These are phyloP conservation scores for Malurus alboscapulatus DNA, from an alignment of 2,113 vertebrate species.

Conservation along the genomic window DNA sequence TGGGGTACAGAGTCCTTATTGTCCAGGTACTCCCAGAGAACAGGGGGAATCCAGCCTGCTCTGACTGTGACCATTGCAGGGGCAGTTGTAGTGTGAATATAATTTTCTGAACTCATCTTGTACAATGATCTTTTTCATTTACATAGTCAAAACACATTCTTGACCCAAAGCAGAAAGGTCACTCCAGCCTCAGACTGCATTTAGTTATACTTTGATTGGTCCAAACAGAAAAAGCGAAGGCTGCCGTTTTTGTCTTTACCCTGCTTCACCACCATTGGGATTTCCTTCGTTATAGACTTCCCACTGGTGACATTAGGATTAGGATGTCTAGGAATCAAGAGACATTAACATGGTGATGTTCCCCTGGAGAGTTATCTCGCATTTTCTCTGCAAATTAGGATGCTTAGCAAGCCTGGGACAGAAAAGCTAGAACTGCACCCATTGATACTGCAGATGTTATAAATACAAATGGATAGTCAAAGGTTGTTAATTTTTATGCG, in stretches of 20 bases:
- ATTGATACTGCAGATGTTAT: constrained; percentile 58
- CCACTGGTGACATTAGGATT: background rate
- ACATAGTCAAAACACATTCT: background rate
- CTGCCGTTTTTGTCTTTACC: background rate
- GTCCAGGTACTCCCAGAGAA: background rate
- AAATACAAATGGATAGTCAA: constrained; percentile 62
- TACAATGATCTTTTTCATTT: background rate
- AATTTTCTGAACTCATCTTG: background rate
- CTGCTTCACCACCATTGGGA: background rate
- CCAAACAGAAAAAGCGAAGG: background rate
- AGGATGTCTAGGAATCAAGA: constrained; percentile 34
- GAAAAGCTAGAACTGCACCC: constrained; percentile 25
- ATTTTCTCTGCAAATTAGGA: constrained; percentile 54
- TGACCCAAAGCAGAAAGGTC: background rate
- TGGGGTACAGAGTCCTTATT: background rate
- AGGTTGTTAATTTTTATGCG: constrained; percentile 63
- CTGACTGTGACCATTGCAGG: background rate
- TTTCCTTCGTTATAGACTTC: background rate
- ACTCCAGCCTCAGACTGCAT: background rate
- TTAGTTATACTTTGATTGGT: background rate
- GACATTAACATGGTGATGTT: background rate
- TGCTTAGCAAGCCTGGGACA: constrained; percentile 30
- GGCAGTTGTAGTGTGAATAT: background rate
- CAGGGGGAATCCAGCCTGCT: background rate
- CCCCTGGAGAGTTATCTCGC: constrained; percentile 11